Base-by-base conservation (phyloP, 2,797 vertebrate genomes). In the Paedocypris micromegethes region DNA sequence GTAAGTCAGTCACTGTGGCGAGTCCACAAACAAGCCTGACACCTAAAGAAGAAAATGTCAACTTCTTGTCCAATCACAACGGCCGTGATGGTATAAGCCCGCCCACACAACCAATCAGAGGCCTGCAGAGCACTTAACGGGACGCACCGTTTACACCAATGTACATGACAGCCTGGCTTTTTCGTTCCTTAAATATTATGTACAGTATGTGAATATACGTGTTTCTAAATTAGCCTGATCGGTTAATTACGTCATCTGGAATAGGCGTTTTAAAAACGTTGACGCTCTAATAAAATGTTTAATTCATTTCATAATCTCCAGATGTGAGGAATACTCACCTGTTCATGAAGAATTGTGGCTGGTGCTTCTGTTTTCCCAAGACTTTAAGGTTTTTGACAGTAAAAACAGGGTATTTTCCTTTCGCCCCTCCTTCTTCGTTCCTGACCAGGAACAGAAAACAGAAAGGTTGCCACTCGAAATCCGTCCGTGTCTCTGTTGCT, bases 31-130 rank as follows among this genome's bases (percentile, higher is more conserved):
- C 81, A 82, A 77, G 75, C 80, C 78, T 69, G 74, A 74, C 68
- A 65, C 80, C 72, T 89, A 88, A 87, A 84, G 78, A 86, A 83
- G 79, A 88, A 84, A 86, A 86, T 84, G 84, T 88, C 86, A 76
- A 74, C 78, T 74, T 73, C 58, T 74, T 75, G 76, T 77, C 86
- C 85, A 87, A 85, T 88, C 81, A 83, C 5, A 78, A 83, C 75
- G 3, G 46, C 74, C 72, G 74, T 73, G 64, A 66, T 77, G 73
- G 68, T 72, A 80, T 77, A 78, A 83, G 79, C 75, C 81, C 72
- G 63, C 70, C 70, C 68, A 72, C 74, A 79, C 73, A 68, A 74
- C 79, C 76, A 76, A 72, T 83, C 74, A 76, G 74, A 58, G 59
- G 56, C 43, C 72, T 69, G 39, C 71, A 67, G 48, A 75, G 65